A percentile compares a stretch with the other conserved stretches of the same genome.
Evolutionary conservation across 1,140 invertebrate genomes (phyloP).

Genomic region (Pectinophora gossypiella): DNA sequence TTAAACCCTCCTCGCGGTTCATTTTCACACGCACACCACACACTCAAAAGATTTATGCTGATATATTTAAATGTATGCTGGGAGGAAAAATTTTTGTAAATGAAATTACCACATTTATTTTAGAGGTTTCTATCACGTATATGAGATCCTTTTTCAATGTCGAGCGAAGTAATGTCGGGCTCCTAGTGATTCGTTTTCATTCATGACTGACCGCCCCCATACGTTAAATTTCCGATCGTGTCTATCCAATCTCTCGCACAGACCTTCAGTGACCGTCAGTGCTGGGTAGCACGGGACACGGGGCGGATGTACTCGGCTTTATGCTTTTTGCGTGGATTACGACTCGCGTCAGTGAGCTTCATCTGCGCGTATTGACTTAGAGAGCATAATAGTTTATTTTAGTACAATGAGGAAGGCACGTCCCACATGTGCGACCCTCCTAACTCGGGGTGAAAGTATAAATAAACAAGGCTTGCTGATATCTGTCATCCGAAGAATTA

Average conservation of each 20-base stretch:
- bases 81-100: conserved; percentile 38
- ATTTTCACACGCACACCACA: conserved; percentile 33
- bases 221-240: not conserved
- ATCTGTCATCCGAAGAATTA: conserved; percentile 72
- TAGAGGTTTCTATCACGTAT: conserved; percentile 37
- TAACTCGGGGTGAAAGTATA: conserved; percentile 59
- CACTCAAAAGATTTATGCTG: conserved; percentile 45
- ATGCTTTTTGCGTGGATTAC: not conserved
- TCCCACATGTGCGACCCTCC: conserved; percentile 58
- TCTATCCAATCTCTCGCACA: not conserved
- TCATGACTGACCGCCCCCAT: not conserved
- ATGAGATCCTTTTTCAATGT: conserved; percentile 43
- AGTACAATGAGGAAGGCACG: conserved; percentile 43
- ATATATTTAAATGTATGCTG: conserved; percentile 54
- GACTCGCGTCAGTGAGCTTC: not conserved
- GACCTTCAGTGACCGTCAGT: not conserved
- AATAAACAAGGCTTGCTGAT: conserved; percentile 73
- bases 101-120: conserved; percentile 57
- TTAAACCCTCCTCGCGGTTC: conserved; percentile 22
- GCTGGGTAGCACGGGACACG: too few species aligned
- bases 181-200: conserved; percentile 14
- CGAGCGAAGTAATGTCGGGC: conserved; percentile 20
- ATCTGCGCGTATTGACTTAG: conserved; percentile 41
- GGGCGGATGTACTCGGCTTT: too few species aligned
- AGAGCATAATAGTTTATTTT: conserved; percentile 57